These are phyloP conservation scores for Drosophila affinis DNA, from an alignment of 2,888 invertebrate genomes.

Conservation along the genomic window DNA sequence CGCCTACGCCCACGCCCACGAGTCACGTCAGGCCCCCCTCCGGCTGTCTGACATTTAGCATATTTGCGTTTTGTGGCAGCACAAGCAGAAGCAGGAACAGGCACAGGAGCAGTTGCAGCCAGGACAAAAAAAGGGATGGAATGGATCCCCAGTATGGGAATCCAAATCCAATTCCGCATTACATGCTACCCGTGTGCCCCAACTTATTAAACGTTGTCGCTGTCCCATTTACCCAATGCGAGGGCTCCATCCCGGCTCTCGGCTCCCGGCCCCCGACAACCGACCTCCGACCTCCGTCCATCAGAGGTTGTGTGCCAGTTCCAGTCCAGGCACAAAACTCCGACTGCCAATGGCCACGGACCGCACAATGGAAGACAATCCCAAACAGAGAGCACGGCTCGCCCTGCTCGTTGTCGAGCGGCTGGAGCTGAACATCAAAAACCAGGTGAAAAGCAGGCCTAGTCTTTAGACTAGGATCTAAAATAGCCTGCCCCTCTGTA, in stretches of 20 bases:
- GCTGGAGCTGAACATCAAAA: slow-evolving; percentile 57
- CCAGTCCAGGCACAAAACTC: slow-evolving; percentile 60
- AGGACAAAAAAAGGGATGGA: slow-evolving; percentile 11
- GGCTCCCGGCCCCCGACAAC: too few species aligned
- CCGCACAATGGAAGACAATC: slow-evolving; percentile 65
- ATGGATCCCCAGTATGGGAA: slow-evolving; percentile 21
- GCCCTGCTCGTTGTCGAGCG: slow-evolving; percentile 63
- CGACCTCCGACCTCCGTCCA: too few species aligned
- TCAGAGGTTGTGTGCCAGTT: slow-evolving; percentile 12
- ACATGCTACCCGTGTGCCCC: slow-evolving; percentile 67
- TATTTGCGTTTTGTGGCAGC: slow-evolving; percentile 79
- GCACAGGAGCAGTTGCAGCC: slow-evolving; percentile 8
- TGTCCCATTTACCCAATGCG: slow-evolving; percentile 75
- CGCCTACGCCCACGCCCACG: slow-evolving; percentile 12
- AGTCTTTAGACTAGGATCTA: too few species aligned
- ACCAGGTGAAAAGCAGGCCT: slow-evolving; percentile 68
- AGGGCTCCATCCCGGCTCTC: slow-evolving; percentile 14
- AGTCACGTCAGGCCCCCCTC: slow-evolving; percentile 15
- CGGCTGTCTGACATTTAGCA: slow-evolving; percentile 72
- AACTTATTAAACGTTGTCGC: slow-evolving; percentile 78
- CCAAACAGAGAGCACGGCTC: slow-evolving; percentile 67
- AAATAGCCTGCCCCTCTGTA: neutral
- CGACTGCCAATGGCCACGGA: slow-evolving; percentile 37
- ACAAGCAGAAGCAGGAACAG: slow-evolving; percentile 6
- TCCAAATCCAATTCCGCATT: slow-evolving; percentile 75